A percentile compares a stretch with the other conserved stretches of the same genome.
Conservation (phyloP, 2,888 invertebrate genomes). For the Gasteruption jaculator region DNA sequence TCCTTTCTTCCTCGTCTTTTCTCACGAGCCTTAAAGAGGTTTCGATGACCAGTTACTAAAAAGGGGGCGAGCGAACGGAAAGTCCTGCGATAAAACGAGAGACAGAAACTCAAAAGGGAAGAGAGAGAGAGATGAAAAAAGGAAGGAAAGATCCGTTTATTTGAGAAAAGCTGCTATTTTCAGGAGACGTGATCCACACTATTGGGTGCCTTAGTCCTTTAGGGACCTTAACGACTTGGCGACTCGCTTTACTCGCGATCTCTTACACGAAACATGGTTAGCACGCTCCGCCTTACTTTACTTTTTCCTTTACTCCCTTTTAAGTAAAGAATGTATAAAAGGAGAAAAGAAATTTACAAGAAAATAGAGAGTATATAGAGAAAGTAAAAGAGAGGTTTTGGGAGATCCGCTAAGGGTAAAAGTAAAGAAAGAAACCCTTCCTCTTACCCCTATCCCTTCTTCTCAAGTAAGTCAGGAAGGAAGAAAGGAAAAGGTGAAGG, state of each 20-base stretch:
- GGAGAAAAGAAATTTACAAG: too few species aligned
- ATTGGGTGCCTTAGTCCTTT: constrained; percentile 16
- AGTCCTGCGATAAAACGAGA: too few species aligned
- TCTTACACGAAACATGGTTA: constrained; percentile 38
- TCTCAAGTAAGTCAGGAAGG: constrained; percentile 13
- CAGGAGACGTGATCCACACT: constrained; percentile 32
- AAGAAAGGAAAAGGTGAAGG: constrained; percentile 12
- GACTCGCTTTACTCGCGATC: constrained; percentile 44
- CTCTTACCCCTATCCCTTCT: too few species aligned
- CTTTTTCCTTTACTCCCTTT: constrained; percentile 2
- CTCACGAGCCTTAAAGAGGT: too few species aligned
- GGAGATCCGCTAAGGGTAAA: constrained; percentile 19
- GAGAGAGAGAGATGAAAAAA: background rate
- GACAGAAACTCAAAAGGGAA: too few species aligned
- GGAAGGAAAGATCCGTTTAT: constrained; percentile 24
- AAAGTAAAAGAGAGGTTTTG: background rate
- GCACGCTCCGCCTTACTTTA: constrained; percentile 11
- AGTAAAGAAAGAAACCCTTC: constrained; percentile 21
- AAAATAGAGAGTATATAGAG: too few species aligned
- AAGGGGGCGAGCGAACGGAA: too few species aligned
- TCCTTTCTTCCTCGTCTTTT: too few species aligned
- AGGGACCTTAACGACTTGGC: constrained; percentile 35
- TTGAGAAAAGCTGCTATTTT: constrained; percentile 29
- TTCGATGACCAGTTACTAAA: too few species aligned
- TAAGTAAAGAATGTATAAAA: too few species aligned